phyloP scores from a whole-genome alignment of 1,140 invertebrate genomes.

The Drosophila guanche region DNA sequence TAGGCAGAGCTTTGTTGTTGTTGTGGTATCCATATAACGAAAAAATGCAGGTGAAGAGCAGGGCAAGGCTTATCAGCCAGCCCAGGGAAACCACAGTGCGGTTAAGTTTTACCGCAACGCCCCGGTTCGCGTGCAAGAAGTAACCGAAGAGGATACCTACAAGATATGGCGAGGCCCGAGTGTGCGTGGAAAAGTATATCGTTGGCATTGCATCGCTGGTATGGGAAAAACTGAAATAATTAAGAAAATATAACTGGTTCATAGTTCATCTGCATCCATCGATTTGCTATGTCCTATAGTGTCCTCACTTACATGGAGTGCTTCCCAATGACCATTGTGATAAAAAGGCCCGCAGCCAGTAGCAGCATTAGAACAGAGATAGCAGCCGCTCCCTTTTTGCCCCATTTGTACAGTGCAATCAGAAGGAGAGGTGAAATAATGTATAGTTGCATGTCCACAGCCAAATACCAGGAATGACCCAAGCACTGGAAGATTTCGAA shows the following conservation, averaged over 20 bases:
- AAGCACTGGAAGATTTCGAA: constrained; percentile 87
- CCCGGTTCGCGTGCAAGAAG: constrained; percentile 38
- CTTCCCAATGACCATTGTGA: constrained; percentile 41
- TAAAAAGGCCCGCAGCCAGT: constrained; percentile 47
- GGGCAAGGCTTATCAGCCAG: constrained; percentile 49
- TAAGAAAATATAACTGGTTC: too few relatives aligned
- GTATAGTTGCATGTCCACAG: constrained; percentile 93
- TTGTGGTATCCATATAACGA: constrained; percentile 26
- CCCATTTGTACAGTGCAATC: constrained; percentile 87
- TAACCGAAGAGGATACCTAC: constrained; percentile 59
- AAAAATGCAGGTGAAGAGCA: constrained; percentile 64
- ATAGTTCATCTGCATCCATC: background rate
- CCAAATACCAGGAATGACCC: constrained; percentile 94
- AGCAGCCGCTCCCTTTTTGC: constrained; percentile 52
- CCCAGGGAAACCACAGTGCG: constrained; percentile 1
- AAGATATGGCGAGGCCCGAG: constrained; percentile 51
- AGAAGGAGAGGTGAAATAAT: constrained; percentile 89
- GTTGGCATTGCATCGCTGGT: background rate
- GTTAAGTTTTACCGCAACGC: constrained; percentile 17
- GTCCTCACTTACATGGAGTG: constrained; percentile 34
- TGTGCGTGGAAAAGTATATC: constrained; percentile 51
- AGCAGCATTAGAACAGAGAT: constrained; percentile 43
- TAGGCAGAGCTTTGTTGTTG: too few relatives aligned
- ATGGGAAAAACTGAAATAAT: background rate
- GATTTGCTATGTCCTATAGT: too few relatives aligned